phyloP scores from a whole-genome alignment of 2,797 vertebrate genomes.

The Helicolenus hilgendorfi region DNA sequence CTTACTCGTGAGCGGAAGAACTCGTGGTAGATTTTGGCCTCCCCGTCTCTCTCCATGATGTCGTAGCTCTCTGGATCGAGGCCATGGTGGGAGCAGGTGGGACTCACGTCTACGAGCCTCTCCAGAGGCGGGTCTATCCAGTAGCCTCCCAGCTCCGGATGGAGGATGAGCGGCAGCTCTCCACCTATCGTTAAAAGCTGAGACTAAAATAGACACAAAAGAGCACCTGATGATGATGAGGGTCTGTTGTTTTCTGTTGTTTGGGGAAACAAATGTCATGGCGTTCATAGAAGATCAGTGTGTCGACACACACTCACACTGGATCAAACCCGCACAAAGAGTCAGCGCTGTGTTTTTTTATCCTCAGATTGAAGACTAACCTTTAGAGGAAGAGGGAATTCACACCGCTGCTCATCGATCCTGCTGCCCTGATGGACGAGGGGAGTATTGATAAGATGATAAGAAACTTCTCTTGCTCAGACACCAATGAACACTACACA shows the following conservation, averaged over 20 bases:
- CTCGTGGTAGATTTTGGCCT: conserved; percentile 88
- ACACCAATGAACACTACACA: conserved; percentile 19
- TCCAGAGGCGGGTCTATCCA: conserved; percentile 90
- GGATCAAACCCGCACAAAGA: neutral
- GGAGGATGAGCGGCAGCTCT: conserved; percentile 86
- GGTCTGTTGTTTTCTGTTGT: conserved; percentile 12
- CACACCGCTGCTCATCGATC: conserved; percentile 91
- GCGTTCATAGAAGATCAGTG: conserved; percentile 24
- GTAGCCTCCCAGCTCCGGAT: conserved; percentile 88
- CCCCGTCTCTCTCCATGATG: conserved; percentile 90
- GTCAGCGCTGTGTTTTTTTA: neutral
- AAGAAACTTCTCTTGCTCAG: conserved; percentile 45
- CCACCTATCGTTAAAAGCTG: conserved; percentile 90
- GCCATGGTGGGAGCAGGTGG: conserved; percentile 74
- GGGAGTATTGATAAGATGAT: conserved; percentile 31
- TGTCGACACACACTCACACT: conserved; percentile 25
- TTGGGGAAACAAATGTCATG: conserved; percentile 41
- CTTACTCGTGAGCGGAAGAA: conserved; percentile 88
- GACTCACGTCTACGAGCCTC: conserved; percentile 80
- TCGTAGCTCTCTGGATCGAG: conserved; percentile 81
- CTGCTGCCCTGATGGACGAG: conserved; percentile 89
- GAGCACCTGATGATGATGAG: conserved; percentile 23
- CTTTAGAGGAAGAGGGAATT: conserved; percentile 90
- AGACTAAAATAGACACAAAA: conserved; percentile 64
- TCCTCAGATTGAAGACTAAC: conserved; percentile 59